Evolutionary conservation across 2,888 invertebrate species (phyloP).

Genomic region (Microdon myrmicae): DNA sequence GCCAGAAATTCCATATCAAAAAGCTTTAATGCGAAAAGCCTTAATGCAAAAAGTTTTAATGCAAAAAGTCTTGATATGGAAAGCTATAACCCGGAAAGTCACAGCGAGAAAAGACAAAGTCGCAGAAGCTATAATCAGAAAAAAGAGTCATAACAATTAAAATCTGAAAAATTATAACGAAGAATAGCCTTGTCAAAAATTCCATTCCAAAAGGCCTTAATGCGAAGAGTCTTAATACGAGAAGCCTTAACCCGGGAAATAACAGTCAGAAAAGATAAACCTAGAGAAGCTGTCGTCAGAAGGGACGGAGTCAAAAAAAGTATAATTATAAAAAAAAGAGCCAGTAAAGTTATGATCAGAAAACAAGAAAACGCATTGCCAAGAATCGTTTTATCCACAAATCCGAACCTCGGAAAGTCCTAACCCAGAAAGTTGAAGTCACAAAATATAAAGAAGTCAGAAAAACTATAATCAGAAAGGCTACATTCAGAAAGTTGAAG

Average conservation of each 20-base stretch:
- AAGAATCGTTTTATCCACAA: no score
- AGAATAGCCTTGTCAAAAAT: no score
- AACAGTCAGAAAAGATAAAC: constrained; percentile 2
- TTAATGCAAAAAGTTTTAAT: neutral
- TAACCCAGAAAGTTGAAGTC: no score
- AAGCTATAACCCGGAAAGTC: neutral
- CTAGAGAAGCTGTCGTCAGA: constrained; percentile 5
- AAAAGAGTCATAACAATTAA: neutral
- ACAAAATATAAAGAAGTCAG: no score
- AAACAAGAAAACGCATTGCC: no score
- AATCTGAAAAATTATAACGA: no score
- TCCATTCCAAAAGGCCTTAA: neutral
- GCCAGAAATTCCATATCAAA: no score
- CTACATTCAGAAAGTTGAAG: no score
- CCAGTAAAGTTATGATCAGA: neutral
- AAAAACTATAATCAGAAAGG: no score
- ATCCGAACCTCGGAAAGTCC: no score
- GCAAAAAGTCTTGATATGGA: constrained; percentile 2
- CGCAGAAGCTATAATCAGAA: neutral
- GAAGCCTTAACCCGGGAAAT: constrained; percentile 4
- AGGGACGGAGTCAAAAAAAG: neutral
- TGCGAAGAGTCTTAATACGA: neutral
- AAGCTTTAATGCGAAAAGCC: neutral
- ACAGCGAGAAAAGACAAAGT: neutral
- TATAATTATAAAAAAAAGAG: neutral